Conservation (phyloP, 1,140 invertebrate genomes). For the Drosophila jambulina region DNA sequence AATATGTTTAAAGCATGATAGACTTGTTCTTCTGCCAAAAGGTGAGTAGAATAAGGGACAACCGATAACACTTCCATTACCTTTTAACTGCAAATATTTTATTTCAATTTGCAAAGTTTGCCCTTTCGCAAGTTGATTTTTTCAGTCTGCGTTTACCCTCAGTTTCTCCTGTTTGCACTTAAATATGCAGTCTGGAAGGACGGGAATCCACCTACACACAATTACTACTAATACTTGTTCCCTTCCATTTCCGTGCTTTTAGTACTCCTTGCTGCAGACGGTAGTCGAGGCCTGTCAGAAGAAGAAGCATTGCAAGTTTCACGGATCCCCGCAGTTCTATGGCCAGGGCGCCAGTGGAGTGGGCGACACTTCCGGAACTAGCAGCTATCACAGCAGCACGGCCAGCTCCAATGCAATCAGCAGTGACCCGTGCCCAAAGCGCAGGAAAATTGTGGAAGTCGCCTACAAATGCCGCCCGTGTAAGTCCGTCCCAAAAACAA, state of each 20-base stretch:
- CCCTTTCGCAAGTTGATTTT: conserved; percentile 29
- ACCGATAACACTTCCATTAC: conserved; percentile 54
- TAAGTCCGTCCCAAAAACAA: conserved; percentile 88
- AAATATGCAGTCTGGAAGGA: conserved; percentile 11
- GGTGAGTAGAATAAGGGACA: not conserved
- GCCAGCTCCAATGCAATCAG: conserved; percentile 74
- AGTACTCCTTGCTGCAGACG: conserved; percentile 96
- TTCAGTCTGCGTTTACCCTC: not conserved
- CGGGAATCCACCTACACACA: conserved; percentile 1
- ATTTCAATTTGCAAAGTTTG: conserved; percentile 68
- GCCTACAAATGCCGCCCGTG: conserved; percentile 97
- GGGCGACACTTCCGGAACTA: conserved; percentile 75
- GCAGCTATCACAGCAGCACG: conserved; percentile 80
- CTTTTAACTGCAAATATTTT: conserved; percentile 60
- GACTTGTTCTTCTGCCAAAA: not conserved
- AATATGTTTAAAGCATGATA: not conserved
- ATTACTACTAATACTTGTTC: conserved; percentile 54
- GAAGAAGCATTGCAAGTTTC: conserved; percentile 94
- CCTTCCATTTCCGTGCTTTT: conserved; percentile 62
- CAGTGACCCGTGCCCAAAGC: conserved; percentile 93
- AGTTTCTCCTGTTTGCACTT: conserved; percentile 34
- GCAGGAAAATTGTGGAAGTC: conserved; percentile 95
- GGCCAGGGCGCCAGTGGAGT: conserved; percentile 86
- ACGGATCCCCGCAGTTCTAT: conserved; percentile 92
- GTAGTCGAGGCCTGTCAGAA: conserved; percentile 96